phyloP scores from a whole-genome alignment of 1,140 invertebrate species.

The Grapholita molesta region DNA sequence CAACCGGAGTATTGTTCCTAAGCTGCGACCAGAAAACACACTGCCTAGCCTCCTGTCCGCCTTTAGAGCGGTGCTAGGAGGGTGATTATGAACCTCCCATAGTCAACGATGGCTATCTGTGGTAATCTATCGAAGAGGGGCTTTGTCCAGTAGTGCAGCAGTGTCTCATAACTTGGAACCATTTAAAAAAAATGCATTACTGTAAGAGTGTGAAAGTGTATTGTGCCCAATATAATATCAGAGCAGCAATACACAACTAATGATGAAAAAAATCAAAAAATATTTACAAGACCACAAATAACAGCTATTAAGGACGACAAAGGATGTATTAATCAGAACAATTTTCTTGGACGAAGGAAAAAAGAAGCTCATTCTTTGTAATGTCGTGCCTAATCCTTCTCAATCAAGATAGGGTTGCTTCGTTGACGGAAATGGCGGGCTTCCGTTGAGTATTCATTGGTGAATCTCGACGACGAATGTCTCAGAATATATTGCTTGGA shows the following conservation, averaged over 20 bases:
- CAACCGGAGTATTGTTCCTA: too few species aligned
- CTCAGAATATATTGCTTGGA: conserved; percentile 47
- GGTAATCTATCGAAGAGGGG: too few species aligned
- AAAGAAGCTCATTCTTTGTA: conserved; percentile 44
- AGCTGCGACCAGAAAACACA: too few species aligned
- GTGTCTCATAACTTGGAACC: too few species aligned
- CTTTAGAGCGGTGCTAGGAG: too few species aligned
- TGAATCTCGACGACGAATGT: conserved; percentile 43
- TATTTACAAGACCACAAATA: conserved; percentile 20
- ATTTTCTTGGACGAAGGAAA: conserved; percentile 41
- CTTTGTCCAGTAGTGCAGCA: too few species aligned
- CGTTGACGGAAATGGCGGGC: conserved; percentile 23
- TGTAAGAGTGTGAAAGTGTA: too few species aligned
- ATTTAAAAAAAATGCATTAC: too few species aligned
- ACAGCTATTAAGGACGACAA: conserved; percentile 26
- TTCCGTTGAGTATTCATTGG: conserved; percentile 42
- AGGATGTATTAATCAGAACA: conserved; percentile 49
- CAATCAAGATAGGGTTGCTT: conserved; percentile 60
- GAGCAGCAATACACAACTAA: not conserved
- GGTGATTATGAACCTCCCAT: too few species aligned
- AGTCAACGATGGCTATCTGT: too few species aligned
- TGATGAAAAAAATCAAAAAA: not conserved
- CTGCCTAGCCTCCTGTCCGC: too few species aligned
- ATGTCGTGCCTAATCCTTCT: conserved; percentile 52
- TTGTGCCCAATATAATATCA: not conserved